These are phyloP conservation scores for Lomographa bimaculata DNA, from an alignment of 2,888 invertebrate species.

Conservation along the genomic window DNA sequence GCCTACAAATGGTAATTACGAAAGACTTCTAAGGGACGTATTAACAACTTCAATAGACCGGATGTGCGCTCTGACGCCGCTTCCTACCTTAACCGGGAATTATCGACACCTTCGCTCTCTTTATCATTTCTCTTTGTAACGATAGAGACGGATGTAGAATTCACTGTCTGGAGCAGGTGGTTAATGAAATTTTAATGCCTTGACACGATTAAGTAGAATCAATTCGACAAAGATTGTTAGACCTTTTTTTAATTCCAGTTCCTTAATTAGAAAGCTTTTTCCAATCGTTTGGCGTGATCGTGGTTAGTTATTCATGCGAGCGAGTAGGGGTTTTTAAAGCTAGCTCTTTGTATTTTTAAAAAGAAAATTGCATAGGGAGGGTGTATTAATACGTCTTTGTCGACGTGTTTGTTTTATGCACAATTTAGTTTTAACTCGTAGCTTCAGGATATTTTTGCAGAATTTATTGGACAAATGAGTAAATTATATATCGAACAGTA, in stretches of 20 bases:
- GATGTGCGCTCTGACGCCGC: slow-evolving; percentile 68
- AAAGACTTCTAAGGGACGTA: slow-evolving; percentile 55
- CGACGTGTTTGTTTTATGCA: slow-evolving; percentile 41
- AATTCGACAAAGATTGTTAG: slow-evolving; percentile 48
- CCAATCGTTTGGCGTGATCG: slow-evolving; percentile 41
- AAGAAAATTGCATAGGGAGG: slow-evolving; percentile 40
- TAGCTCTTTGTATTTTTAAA: slow-evolving; percentile 33
- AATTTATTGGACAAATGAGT: no score
- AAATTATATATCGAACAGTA: no score
- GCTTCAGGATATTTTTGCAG: neutral
- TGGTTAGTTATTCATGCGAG: slow-evolving; percentile 44
- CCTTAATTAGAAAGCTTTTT: slow-evolving; percentile 50
- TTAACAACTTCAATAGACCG: slow-evolving; percentile 56
- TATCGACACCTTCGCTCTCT: slow-evolving; percentile 44
- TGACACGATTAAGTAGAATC: slow-evolving; percentile 43
- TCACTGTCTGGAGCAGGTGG: slow-evolving; percentile 51
- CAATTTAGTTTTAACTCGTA: slow-evolving; percentile 22
- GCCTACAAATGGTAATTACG: slow-evolving; percentile 54
- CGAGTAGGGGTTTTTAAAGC: slow-evolving; percentile 36
- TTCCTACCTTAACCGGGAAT: slow-evolving; percentile 55
- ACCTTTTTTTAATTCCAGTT: slow-evolving; percentile 26
- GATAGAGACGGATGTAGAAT: slow-evolving; percentile 31
- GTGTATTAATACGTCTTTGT: slow-evolving; percentile 48
- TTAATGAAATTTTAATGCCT: slow-evolving; percentile 70
- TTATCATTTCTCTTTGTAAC: slow-evolving; percentile 38